Percentiles rank a stretch among this genome's conserved stretches.
Conservation (phyloP, 2,797 vertebrate species). For the Sebastes kiyomatsui region DNA sequence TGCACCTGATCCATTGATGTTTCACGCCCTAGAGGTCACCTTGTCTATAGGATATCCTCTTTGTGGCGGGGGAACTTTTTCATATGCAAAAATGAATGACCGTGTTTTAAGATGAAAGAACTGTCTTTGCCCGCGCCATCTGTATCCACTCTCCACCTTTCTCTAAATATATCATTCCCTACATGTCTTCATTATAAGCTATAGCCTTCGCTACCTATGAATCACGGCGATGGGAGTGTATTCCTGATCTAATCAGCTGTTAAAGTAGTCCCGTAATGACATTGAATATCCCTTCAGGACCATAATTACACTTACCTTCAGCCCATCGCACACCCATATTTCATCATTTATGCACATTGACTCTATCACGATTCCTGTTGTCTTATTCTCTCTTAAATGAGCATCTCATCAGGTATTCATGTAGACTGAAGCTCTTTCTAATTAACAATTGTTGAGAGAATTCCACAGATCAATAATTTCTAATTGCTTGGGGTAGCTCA, state of each 20-base stretch:
- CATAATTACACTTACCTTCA: slow-evolving; percentile 57
- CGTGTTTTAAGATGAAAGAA: slow-evolving; percentile 53
- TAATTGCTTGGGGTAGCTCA: slow-evolving; percentile 46
- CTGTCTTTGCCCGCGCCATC: slow-evolving; percentile 20
- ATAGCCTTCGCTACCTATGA: slow-evolving; percentile 13
- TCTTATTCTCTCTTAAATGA: slow-evolving; percentile 38
- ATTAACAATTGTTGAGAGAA: slow-evolving; percentile 44
- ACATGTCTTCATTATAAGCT: slow-evolving; percentile 30
- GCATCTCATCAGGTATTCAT: slow-evolving; percentile 45
- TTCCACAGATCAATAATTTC: slow-evolving; percentile 63
- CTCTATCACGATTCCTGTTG: slow-evolving; percentile 24
- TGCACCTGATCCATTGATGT: slow-evolving; percentile 74
- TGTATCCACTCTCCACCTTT: slow-evolving; percentile 25
- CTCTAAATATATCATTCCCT: slow-evolving; percentile 1
- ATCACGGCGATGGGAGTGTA: slow-evolving; percentile 24
- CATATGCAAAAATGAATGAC: slow-evolving; percentile 63
- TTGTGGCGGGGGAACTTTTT: slow-evolving; percentile 44
- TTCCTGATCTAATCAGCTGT: slow-evolving; percentile 63
- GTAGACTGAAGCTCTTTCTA: slow-evolving; percentile 37
- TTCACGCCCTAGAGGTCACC: slow-evolving; percentile 61
- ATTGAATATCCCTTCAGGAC: slow-evolving; percentile 51
- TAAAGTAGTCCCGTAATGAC: slow-evolving; percentile 50
- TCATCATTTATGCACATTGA: slow-evolving; percentile 56
- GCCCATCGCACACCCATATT: slow-evolving; percentile 28
- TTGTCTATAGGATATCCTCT: slow-evolving; percentile 43